Base-by-base conservation (phyloP, 1,140 invertebrate species). In the Gryllus bimaculatus region DNA sequence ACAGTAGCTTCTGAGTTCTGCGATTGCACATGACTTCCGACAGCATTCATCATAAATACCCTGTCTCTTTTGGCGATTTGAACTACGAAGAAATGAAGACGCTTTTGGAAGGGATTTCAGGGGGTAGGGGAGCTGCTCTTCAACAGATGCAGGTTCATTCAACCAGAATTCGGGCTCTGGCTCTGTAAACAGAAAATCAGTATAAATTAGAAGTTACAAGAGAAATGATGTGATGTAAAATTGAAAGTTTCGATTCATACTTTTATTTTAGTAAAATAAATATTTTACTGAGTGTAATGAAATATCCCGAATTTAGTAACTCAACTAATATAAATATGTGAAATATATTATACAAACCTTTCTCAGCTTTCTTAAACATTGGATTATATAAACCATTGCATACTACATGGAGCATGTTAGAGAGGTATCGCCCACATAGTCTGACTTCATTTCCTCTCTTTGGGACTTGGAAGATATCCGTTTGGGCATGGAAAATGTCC, bases 21-120 rank as follows among this genome's bases (percentile, higher is more conserved):
- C 74, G 21, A 81, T 49, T 8, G 77, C 81, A 76, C 82, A 83
- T 49, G 79, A 79, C 66, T 82, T 82, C 18, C 49, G 48, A 74
- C 82, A 83, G 73, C 82, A 83, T 79, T 83, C 82, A 49, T 83
- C 82, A 20, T 81, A 81, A 73, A 82, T 77, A 0, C 82, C 82
- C 26, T 81, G 76, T 47, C 77, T 81, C 8, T 21, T 48, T 39
- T 81, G 73, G 8, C 79, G 79, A n/a, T 80, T 39, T 77, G 18
- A 13, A 39, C 76, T 47, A 39, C 20, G 10, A 8, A 77, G 18
- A 18, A 77, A 54, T 47, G 75, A 76, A 18, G 76, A n/a, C 39
- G 76, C 39, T 77, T 39, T 47, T 48, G 48, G 13, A 47, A n/a
- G 26, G 15, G 76, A 3, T 13, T 47, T 39, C 18, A 77, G 8